A percentile compares a stretch with the other conserved stretches of the same genome.
phyloP scores from a whole-genome alignment of 23 tunicate species.

The Botrylloides violaceus region DNA sequence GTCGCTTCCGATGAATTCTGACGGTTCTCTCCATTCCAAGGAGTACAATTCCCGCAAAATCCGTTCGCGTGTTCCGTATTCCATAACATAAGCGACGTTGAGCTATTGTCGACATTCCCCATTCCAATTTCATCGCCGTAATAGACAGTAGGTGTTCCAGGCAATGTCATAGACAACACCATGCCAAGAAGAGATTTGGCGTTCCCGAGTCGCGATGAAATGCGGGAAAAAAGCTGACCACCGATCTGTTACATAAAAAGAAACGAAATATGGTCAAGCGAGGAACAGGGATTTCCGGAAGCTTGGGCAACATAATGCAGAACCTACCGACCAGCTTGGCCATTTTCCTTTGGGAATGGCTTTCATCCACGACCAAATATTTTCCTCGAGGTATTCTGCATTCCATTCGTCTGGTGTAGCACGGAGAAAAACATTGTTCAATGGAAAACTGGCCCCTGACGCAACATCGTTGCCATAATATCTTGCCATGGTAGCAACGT shows the following conservation, averaged over 20 bases:
- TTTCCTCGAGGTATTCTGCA: constrained; percentile 19
- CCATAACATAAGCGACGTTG: constrained; percentile 80
- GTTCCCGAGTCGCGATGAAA: constrained; percentile 41
- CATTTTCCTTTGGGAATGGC: constrained; percentile 60
- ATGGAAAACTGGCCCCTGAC: constrained; percentile 69
- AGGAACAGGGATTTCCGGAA: not conserved
- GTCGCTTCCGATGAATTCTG: not conserved
- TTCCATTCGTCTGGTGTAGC: constrained; percentile 22
- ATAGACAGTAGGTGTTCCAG: constrained; percentile 72
- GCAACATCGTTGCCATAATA: constrained; percentile 51
- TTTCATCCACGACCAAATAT: constrained; percentile 53
- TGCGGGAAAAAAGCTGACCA: constrained; percentile 45
- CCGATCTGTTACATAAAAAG: no score
- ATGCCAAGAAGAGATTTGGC: constrained; percentile 21
- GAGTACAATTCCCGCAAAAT: constrained; percentile 37
- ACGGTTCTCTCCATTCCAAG: constrained; percentile 35
- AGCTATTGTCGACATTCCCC: constrained; percentile 49
- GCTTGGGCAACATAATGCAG: not conserved
- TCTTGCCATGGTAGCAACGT: constrained; percentile 29
- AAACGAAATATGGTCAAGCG: not conserved
- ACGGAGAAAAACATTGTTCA: constrained; percentile 24
- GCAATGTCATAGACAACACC: constrained; percentile 41
- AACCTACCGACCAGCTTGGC: constrained; percentile 88
- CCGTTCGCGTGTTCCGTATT: constrained; percentile 31
- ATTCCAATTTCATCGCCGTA: constrained; percentile 92